These are phyloP conservation scores for Megalonaias nervosa DNA, from an alignment of 1,140 invertebrate species.

Conservation along the genomic window DNA sequence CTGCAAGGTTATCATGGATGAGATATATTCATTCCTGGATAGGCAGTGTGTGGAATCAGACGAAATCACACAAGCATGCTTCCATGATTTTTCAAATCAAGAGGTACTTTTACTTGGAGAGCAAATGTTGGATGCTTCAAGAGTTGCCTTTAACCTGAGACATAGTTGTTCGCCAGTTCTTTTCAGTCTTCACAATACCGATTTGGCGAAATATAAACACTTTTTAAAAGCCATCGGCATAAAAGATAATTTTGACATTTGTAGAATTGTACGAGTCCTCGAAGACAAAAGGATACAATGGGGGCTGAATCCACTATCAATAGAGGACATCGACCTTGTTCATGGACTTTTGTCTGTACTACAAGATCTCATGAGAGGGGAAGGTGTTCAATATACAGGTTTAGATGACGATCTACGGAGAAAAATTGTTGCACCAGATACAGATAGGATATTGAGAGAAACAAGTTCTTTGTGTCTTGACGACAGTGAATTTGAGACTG, in stretches of 20 bases:
- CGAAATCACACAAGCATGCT: no score
- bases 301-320: no score
- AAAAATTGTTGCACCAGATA: slow-evolving; percentile 37
- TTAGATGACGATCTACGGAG: background rate
- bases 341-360: background rate
- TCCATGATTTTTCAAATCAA: no score
- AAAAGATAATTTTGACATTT: slow-evolving; percentile 19
- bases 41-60: no score
- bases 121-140: slow-evolving; percentile 22
- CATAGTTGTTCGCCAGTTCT: slow-evolving; percentile 40
- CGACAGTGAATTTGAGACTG: slow-evolving; percentile 22
- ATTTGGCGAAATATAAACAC: background rate
- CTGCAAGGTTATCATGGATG: no score
- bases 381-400: background rate
- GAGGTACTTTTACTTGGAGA: slow-evolving; percentile 21
- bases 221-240: slow-evolving; percentile 41
- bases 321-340: slow-evolving; percentile 6
- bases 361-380: background rate
- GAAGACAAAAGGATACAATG: background rate
- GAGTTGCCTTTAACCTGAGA: slow-evolving; percentile 30
- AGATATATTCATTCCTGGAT: no score
- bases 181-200: slow-evolving; percentile 22
- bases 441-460: slow-evolving; percentile 13
- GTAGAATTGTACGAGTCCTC: slow-evolving; percentile 17
- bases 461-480: slow-evolving; percentile 38